Conservation (phyloP, 37 sponge, comb jelly and placozoan species). For the Tethya wilhelma region DNA sequence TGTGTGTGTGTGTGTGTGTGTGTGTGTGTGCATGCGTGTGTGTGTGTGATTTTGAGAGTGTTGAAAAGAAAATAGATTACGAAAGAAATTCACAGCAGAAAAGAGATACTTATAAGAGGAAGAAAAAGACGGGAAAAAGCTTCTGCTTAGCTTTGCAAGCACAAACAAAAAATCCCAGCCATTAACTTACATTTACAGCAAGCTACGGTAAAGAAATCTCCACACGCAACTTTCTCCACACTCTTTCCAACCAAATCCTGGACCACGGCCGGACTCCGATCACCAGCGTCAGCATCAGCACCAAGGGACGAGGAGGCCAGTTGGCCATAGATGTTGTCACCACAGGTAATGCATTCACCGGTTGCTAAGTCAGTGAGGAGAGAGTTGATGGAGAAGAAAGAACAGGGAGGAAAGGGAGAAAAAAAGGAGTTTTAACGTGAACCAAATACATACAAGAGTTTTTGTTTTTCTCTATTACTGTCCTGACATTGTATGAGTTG, state of each 20-base stretch:
- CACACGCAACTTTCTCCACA: constrained; percentile 67
- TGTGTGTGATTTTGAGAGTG: no score
- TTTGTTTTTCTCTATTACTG: neutral
- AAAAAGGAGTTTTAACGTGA: neutral
- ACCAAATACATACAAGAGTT: neutral
- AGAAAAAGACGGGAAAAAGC: no score
- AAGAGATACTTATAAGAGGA: neutral
- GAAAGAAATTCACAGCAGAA: no score
- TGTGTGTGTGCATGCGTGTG: no score
- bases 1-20: no score
- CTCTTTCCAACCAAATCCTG: constrained; percentile 10
- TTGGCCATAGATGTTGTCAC: constrained; percentile 77
- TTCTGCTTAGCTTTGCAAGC: no score
- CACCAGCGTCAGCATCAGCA: neutral
- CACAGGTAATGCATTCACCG: constrained; percentile 67
- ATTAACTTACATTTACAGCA: constrained; percentile 56
- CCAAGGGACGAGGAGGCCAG: constrained; percentile 44
- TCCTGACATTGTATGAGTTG: neutral
- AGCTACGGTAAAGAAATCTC: constrained; percentile 76
- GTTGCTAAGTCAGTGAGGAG: neutral
- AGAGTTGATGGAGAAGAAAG: neutral
- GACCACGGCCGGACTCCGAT: constrained; percentile 29
- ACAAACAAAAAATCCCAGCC: no score
- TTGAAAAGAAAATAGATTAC: no score
- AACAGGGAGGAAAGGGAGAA: neutral